phyloP scores from a whole-genome alignment of 2,113 vertebrate species.

The Deroptyus accipitrinus region DNA sequence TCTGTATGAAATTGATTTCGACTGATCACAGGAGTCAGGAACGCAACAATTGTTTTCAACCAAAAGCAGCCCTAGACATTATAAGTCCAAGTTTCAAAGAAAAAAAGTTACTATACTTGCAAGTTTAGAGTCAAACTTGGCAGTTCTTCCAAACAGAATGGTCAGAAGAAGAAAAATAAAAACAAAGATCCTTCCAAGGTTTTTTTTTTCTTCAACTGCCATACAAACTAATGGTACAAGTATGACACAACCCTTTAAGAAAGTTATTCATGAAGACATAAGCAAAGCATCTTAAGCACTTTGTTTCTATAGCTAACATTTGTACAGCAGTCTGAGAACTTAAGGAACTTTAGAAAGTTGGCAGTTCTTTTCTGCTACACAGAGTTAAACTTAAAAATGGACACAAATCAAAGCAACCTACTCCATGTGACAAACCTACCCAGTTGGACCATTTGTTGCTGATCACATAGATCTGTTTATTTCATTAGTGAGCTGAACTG shows the following conservation, averaged over 20 bases:
- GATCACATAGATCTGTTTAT: neutral
- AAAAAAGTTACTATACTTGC: constrained; percentile 73
- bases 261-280: constrained; percentile 49
- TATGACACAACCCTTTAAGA: constrained; percentile 62
- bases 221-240: constrained; percentile 69
- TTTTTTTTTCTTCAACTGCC: constrained; percentile 66
- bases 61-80: constrained; percentile 62
- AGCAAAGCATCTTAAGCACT: neutral
- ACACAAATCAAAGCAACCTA: neutral
- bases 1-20: constrained; percentile 69
- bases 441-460: neutral
- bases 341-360: constrained; percentile 16
- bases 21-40: constrained; percentile 72
- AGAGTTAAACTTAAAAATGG: neutral
- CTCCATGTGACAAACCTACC: neutral
- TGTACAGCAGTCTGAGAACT: neutral
- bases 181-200: constrained; percentile 74
- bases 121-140: constrained; percentile 78
- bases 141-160: constrained; percentile 76
- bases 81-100: constrained; percentile 71
- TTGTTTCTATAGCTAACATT: neutral
- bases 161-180: constrained; percentile 73
- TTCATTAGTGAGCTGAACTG: neutral
- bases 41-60: constrained; percentile 67
- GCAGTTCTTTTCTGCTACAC: constrained; percentile 4